phyloP scores from a whole-genome alignment of 35 echinoderm and acorn worm genomes.

The Diadema setosum region DNA sequence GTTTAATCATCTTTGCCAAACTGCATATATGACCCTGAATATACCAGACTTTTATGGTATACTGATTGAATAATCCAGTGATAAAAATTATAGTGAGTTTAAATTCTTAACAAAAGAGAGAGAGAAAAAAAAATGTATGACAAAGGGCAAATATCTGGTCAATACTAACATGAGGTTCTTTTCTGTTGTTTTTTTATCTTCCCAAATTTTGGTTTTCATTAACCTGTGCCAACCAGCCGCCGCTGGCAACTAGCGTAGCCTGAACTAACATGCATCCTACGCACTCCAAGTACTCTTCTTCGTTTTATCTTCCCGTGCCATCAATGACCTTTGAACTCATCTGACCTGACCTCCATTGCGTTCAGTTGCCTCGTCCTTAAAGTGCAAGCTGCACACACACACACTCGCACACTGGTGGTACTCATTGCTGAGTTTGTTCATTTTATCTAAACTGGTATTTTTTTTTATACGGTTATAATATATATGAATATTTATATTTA shows the following conservation, averaged over 20 bases:
- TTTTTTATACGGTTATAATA: too few relatives aligned
- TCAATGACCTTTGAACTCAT: constrained; percentile 11
- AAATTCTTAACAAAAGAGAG: too few relatives aligned
- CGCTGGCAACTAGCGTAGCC: constrained; percentile 27
- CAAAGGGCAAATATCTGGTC: constrained; percentile 15
- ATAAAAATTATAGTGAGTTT: too few relatives aligned
- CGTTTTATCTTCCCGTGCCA: constrained; percentile 2
- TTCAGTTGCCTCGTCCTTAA: constrained; percentile 10
- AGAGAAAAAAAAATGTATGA: neutral
- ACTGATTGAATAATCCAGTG: too few relatives aligned
- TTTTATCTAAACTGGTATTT: too few relatives aligned
- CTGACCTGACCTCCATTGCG: constrained; percentile 24
- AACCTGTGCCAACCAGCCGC: neutral
- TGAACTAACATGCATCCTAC: constrained; percentile 29
- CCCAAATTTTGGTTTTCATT: constrained; percentile 31
- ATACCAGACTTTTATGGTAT: neutral
- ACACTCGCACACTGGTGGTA: constrained; percentile 20
- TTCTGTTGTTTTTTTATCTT: constrained; percentile 24
- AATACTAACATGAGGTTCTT: constrained; percentile 22
- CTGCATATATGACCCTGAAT: neutral
- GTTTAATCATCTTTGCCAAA: neutral
- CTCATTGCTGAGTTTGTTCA: neutral
- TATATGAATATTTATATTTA: too few relatives aligned
- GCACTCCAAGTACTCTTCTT: constrained; percentile 23
- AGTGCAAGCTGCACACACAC: constrained; percentile 21